Evolutionary conservation across 2,113 vertebrate species (phyloP).

Genomic region (Podocnemis expansa): DNA sequence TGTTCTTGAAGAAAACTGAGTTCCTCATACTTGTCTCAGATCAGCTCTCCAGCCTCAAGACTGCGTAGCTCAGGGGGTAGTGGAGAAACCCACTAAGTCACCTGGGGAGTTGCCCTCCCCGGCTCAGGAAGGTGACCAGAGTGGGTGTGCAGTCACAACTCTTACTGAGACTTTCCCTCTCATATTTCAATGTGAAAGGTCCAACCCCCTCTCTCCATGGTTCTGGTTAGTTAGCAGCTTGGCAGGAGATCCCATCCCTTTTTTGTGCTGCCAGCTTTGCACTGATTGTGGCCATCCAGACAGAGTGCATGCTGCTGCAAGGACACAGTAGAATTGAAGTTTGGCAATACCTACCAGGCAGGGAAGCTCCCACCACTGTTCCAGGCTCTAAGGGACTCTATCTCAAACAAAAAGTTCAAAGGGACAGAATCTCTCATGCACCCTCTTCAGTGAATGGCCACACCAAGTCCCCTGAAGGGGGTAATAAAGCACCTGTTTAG

Average conservation of each 20-base stretch:
- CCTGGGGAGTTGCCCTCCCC: not conserved
- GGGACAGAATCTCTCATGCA: not conserved
- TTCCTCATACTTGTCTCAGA: not conserved
- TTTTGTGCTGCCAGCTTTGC: not conserved
- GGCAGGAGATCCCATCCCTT: not conserved
- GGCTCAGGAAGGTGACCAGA: rapidly evolving
- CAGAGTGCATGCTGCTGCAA: not conserved
- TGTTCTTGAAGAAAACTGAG: not conserved
- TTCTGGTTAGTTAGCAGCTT: not conserved
- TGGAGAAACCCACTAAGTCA: not conserved
- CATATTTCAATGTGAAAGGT: not conserved
- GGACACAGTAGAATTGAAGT: not conserved
- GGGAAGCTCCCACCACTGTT: not conserved
- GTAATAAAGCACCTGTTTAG: rapidly evolving
- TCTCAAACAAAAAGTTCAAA: not conserved
- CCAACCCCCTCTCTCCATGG: not conserved
- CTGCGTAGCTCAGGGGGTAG: not conserved
- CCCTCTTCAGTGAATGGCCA: not conserved
- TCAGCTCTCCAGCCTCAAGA: rapidly evolving
- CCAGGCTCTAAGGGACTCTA: not conserved
- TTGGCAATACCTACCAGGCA: not conserved
- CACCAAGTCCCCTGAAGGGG: not conserved
- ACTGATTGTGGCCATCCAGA: not conserved
- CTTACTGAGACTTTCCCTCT: not conserved
- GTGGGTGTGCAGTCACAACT: rapidly evolving